Percentiles rank a stretch among this genome's conserved stretches.
These are phyloP conservation scores for Raja brachyura DNA, from an alignment of 2,113 vertebrate species.

Conservation along the genomic window DNA sequence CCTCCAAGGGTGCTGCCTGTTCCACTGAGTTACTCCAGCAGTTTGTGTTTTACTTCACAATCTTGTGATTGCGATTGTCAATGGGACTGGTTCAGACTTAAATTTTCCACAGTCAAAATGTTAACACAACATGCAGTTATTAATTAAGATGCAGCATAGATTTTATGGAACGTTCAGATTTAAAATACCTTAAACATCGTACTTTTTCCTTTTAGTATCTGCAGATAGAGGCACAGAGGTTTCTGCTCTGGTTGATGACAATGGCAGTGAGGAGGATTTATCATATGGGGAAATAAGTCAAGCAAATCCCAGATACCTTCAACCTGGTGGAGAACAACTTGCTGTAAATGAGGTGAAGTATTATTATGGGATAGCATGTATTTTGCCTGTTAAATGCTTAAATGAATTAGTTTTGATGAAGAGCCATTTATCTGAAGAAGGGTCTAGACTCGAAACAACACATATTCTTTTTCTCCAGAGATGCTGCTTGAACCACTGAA, in stretches of 20 bases:
- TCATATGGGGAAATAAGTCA: conserved; percentile 84
- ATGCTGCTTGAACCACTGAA: too few relatives aligned
- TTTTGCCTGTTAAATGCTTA: not conserved
- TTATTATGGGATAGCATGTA: not conserved
- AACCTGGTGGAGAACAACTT: conserved; percentile 82
- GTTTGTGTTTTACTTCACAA: too few relatives aligned
- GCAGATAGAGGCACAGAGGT: conserved; percentile 70
- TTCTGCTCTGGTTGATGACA: conserved; percentile 72
- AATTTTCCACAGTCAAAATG: not conserved
- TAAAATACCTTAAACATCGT: not conserved
- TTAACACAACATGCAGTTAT: not conserved
- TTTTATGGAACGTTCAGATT: not conserved
- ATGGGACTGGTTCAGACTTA: not conserved
- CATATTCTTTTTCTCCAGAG: too few relatives aligned
- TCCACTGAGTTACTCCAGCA: too few relatives aligned
- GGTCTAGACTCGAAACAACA: too few relatives aligned
- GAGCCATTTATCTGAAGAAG: too few relatives aligned
- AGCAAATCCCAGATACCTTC: conserved; percentile 73
- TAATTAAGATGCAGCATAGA: not conserved
- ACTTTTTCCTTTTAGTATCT: conserved; percentile 51
- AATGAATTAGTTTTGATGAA: too few relatives aligned
- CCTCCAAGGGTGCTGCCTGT: too few relatives aligned
- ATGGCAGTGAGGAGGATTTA: conserved; percentile 86
- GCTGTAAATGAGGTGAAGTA: conserved; percentile 79
- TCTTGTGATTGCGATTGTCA: not conserved